These are phyloP conservation scores for Ploceus nigricollis DNA, from an alignment of 2,113 vertebrate species.

Conservation along the genomic window DNA sequence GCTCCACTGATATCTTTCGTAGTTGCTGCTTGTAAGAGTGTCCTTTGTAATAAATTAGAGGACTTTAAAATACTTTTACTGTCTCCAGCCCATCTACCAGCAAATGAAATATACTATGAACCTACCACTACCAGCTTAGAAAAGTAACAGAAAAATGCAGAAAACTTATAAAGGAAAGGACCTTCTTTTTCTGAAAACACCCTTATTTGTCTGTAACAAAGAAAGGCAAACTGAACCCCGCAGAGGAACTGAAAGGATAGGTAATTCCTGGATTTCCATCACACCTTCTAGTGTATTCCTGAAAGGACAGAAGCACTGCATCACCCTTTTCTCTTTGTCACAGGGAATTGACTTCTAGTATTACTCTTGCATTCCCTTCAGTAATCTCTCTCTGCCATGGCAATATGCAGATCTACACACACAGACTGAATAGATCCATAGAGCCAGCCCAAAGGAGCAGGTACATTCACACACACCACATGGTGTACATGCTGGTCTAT, in stretches of 20 bases:
- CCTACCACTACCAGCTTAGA: neutral
- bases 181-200: neutral
- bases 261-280: neutral
- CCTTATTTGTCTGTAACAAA: neutral
- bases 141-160: neutral
- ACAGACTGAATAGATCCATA: neutral
- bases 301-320: neutral
- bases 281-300: neutral
- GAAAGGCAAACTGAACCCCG: neutral
- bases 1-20: neutral
- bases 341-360: neutral
- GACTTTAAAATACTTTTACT: neutral
- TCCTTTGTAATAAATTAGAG: neutral
- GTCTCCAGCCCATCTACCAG: neutral
- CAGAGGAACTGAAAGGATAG: neutral
- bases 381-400: neutral
- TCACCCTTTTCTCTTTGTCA: neutral
- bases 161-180: neutral
- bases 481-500: too few species aligned
- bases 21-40: neutral
- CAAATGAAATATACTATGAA: neutral
- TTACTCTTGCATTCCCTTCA: neutral
- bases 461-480: too few species aligned
- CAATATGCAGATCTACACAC: neutral
- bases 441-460: neutral